Conservation (phyloP, 2,797 vertebrate species). For the Eptatretus atami region DNA sequence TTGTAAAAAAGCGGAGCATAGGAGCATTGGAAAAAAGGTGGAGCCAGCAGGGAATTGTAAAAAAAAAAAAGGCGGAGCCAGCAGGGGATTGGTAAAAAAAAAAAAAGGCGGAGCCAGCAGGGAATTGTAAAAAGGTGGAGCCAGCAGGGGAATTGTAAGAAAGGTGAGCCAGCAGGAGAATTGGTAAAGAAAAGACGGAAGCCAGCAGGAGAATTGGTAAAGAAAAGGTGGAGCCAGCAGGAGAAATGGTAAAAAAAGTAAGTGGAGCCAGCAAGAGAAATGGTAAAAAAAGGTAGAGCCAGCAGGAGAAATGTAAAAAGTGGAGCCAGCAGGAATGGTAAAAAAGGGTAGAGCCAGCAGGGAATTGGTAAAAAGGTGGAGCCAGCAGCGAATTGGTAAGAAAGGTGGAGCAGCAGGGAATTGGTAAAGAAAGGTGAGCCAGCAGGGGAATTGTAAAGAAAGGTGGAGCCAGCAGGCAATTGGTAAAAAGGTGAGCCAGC, state of each 20-base stretch:
- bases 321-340: neutral
- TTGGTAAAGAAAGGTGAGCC: too few species aligned
- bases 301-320: neutral
- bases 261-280: neutral
- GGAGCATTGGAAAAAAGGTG: too few species aligned
- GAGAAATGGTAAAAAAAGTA: neutral
- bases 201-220: neutral
- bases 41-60: neutral
- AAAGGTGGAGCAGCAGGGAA: too few species aligned
- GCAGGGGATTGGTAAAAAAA: too few species aligned
- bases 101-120: neutral
- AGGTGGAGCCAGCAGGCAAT: neutral
- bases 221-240: neutral
- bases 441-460: too few species aligned
- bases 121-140: neutral
- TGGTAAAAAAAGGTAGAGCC: neutral
- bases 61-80: neutral
- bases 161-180: too few species aligned
- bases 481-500: neutral
- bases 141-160: too few species aligned
- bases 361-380: too few species aligned
- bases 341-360: neutral
- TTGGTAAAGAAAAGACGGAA: neutral
- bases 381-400: too few species aligned
- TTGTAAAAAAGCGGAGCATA: too few species aligned